These are phyloP conservation scores for Apamea epomidion DNA, from an alignment of 2,888 invertebrate species.

Conservation along the genomic window DNA sequence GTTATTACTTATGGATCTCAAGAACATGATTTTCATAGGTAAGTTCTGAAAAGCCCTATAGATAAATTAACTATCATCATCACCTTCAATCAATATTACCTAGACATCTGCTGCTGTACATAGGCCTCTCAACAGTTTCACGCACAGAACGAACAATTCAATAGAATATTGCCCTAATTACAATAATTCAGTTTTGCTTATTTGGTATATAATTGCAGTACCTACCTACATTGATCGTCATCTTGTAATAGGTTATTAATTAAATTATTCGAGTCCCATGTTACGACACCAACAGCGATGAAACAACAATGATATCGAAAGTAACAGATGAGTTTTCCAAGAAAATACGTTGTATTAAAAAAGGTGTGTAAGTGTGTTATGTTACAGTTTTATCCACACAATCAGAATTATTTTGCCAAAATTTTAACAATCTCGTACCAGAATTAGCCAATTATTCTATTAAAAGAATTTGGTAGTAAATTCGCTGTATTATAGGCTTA, in stretches of 20 bases:
- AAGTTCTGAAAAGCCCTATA: too few species aligned
- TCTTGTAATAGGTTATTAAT: neutral
- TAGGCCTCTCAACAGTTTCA: neutral
- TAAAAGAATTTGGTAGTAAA: conserved; percentile 43
- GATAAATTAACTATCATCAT: neutral
- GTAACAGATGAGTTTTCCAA: neutral
- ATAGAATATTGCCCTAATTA: neutral
- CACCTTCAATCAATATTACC: neutral
- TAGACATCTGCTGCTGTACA: neutral
- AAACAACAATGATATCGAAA: neutral
- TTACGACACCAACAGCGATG: neutral
- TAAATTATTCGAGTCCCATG: neutral
- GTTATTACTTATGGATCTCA: neutral
- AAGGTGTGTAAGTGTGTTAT: neutral
- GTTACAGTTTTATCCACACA: neutral
- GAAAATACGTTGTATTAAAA: neutral
- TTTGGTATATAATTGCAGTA: neutral
- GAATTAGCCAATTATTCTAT: conserved; percentile 39
- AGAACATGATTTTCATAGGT: neutral
- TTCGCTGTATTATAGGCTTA: conserved; percentile 27
- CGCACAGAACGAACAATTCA: neutral
- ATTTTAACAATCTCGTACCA: neutral
- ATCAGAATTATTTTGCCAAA: neutral
- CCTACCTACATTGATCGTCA: neutral
- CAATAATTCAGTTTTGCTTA: neutral